A percentile compares a stretch with the other conserved stretches of the same genome.
Evolutionary conservation across 2,113 vertebrate genomes (phyloP).

Genomic region (Cynoglossus semilaevis): DNA sequence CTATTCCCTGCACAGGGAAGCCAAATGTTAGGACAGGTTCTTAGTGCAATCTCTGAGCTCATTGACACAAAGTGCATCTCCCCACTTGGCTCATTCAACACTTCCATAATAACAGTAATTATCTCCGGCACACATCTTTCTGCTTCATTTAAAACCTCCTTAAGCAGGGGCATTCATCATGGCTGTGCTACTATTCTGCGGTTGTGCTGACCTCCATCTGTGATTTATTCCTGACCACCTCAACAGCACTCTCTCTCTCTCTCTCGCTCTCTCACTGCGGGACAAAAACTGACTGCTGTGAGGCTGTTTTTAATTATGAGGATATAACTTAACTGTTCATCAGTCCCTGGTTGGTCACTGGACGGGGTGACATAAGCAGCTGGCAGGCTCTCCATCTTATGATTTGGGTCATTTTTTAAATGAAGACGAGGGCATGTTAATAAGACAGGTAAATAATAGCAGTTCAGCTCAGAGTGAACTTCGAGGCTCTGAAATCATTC

Average conservation of each 20-base stretch:
- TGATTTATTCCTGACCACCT: constrained; percentile 71
- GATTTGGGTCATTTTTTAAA: constrained; percentile 29
- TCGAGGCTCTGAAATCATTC: constrained; percentile 5
- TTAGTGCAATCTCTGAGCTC: constrained; percentile 38
- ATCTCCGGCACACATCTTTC: constrained; percentile 72
- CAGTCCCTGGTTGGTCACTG: constrained; percentile 54
- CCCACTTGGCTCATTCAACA: constrained; percentile 47
- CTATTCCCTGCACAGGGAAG: constrained; percentile 34
- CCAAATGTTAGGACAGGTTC: constrained; percentile 31
- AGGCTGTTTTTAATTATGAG: constrained; percentile 76
- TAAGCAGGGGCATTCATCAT: constrained; percentile 71
- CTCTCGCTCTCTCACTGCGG: constrained; percentile 46
- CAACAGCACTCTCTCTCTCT: constrained; percentile 36
- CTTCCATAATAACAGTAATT: constrained; percentile 73
- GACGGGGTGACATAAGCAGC: constrained; percentile 46
- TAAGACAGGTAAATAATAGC: constrained; percentile 52
- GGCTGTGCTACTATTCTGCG: constrained; percentile 35
- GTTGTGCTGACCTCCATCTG: constrained; percentile 53
- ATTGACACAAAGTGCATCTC: constrained; percentile 57
- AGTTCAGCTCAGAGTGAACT: constrained; percentile 11
- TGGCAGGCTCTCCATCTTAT: constrained; percentile 35
- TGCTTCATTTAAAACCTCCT: constrained; percentile 74
- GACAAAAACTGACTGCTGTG: constrained; percentile 60
- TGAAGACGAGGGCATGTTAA: constrained; percentile 36
- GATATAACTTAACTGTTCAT: constrained; percentile 73